phyloP scores from a whole-genome alignment of 2,113 vertebrate genomes.

The Nerophis ophidion region DNA sequence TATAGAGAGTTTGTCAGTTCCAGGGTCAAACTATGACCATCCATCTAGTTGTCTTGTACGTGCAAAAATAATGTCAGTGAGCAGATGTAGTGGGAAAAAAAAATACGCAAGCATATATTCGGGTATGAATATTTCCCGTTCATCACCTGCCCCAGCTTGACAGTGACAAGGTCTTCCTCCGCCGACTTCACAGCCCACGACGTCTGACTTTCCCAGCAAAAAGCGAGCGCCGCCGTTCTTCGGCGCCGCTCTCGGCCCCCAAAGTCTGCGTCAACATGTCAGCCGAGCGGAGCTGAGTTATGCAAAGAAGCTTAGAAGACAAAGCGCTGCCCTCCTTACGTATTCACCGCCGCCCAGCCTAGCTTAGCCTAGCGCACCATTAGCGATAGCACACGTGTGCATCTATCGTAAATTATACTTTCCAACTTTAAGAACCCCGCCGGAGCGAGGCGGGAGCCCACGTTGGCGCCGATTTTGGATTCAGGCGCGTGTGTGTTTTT shows the following conservation, averaged over 20 bases:
- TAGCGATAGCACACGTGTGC: neutral
- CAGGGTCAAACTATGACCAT: too few relatives aligned
- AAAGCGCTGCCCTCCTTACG: slow-evolving; percentile 3
- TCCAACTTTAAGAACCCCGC: too few relatives aligned
- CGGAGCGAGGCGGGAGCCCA: too few relatives aligned
- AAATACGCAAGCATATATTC: too few relatives aligned
- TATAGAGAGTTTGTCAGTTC: too few relatives aligned
- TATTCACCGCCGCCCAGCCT: neutral
- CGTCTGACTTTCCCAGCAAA: neutral
- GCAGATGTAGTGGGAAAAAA: too few relatives aligned
- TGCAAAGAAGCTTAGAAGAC: slow-evolving; percentile 1
- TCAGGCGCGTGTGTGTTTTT: too few relatives aligned
- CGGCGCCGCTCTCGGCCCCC: neutral
- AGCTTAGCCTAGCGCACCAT: neutral
- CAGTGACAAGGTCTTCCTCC: neutral
- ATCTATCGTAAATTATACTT: too few relatives aligned
- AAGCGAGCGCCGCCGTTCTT: neutral
- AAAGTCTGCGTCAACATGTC: slow-evolving; percentile 1
- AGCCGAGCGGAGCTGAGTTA: neutral
- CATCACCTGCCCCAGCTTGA: neutral
- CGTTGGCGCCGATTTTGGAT: too few relatives aligned
- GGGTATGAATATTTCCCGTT: neutral
- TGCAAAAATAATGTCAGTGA: too few relatives aligned
- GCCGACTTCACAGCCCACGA: neutral
- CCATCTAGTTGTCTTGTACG: too few relatives aligned